Evolutionary conservation across 2,888 invertebrate species (phyloP).

Genomic region (Torymus auratus): DNA sequence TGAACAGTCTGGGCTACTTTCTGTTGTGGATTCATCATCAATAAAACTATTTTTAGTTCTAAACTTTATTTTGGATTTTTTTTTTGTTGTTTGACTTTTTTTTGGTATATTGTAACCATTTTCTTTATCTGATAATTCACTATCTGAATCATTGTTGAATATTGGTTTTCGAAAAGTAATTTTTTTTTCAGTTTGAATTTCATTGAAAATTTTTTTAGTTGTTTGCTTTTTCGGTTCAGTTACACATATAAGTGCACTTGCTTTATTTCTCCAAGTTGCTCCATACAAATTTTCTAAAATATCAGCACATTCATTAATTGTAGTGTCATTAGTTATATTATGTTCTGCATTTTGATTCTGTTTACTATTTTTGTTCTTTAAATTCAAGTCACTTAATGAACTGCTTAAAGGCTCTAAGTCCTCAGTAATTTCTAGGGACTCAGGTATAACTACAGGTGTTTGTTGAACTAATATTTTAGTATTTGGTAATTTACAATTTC

Average conservation of each 20-base stretch:
- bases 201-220: constrained; percentile 61
- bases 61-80: constrained; percentile 48
- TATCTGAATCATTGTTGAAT: constrained; percentile 21
- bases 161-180: constrained; percentile 31
- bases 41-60: constrained; percentile 66
- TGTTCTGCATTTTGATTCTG: constrained; percentile 4
- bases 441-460: neutral
- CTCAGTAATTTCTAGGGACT: constrained; percentile 33
- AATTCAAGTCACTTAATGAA: constrained; percentile 14
- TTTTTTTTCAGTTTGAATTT: constrained; percentile 70
- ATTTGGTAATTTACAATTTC: neutral
- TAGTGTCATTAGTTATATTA: constrained; percentile 41
- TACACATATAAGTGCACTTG: constrained; percentile 63
- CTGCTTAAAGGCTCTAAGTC: neutral
- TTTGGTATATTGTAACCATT: constrained; percentile 38
- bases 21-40: constrained; percentile 64
- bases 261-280: constrained; percentile 78
- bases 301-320: constrained; percentile 68
- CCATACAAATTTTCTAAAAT: constrained; percentile 79
- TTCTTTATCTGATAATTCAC: constrained; percentile 46
- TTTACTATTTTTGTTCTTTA: constrained; percentile 19
- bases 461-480: constrained; percentile 2
- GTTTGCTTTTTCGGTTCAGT: constrained; percentile 66
- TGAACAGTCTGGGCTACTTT: constrained; percentile 67
- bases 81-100: constrained; percentile 44